Evolutionary conservation across 1,140 invertebrate genomes (phyloP).

Genomic region (Trichonephila clavipes): DNA sequence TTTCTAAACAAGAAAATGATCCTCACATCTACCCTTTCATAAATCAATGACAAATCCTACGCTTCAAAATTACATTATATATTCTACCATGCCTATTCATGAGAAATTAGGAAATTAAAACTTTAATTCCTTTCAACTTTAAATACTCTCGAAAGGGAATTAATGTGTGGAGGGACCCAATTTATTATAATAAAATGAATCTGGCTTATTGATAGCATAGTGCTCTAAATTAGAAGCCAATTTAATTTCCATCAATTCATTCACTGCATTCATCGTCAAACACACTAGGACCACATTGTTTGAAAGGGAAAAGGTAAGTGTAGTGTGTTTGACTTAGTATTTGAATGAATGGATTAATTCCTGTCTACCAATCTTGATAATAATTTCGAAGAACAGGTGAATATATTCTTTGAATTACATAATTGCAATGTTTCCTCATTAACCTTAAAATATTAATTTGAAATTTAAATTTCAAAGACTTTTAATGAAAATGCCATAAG

Average conservation of each 20-base stretch:
- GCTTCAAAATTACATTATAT: not conserved
- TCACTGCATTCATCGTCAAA: not conserved
- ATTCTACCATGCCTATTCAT: not conserved
- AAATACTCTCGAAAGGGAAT: not conserved
- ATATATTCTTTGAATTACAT: too few relatives aligned
- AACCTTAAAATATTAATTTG: too few relatives aligned
- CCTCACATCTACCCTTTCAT: not conserved
- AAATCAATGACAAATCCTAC: not conserved
- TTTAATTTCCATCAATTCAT: slow-evolving; percentile 24
- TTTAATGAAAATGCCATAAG: too few relatives aligned
- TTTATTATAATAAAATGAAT: slow-evolving; percentile 30
- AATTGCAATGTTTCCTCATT: too few relatives aligned
- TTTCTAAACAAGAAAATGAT: not conserved
- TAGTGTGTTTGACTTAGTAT: not conserved
- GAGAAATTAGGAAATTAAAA: not conserved
- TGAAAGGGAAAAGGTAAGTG: not conserved
- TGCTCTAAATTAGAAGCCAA: not conserved
- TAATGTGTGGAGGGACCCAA: not conserved
- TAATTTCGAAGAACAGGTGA: too few relatives aligned
- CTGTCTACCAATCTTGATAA: too few relatives aligned
- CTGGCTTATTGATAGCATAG: not conserved
- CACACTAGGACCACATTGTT: not conserved
- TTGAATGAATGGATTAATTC: not conserved
- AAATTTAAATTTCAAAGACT: too few relatives aligned
- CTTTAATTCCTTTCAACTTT: slow-evolving; percentile 14